Conservation (phyloP, 2,113 vertebrate genomes). For the Phrynosoma platyrhinos region DNA sequence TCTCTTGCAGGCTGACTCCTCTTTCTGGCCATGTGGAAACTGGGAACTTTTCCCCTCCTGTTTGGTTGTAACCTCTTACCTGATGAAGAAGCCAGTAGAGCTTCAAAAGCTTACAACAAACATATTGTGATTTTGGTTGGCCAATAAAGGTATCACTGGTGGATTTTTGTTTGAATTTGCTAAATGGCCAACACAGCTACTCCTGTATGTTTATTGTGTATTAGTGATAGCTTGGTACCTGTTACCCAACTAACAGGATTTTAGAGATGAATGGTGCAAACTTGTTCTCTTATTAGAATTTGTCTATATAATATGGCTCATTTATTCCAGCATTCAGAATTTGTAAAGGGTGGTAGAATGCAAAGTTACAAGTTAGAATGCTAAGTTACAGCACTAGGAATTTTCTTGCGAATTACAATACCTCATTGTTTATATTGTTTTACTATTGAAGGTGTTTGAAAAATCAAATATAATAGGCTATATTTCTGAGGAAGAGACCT, state of each 20-base stretch:
- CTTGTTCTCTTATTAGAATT: not conserved
- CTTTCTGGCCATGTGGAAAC: too few relatives aligned
- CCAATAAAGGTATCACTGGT: too few relatives aligned
- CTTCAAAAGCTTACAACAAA: too few relatives aligned
- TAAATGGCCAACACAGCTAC: too few relatives aligned
- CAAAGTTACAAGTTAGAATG: not conserved
- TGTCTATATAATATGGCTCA: not conserved
- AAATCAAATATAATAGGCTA: not conserved
- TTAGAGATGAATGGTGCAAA: not conserved
- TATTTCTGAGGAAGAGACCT: too few relatives aligned
- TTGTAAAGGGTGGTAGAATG: not conserved
- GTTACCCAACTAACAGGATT: not conserved
- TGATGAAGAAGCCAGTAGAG: too few relatives aligned
- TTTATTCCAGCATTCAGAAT: not conserved
- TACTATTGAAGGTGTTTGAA: not conserved
- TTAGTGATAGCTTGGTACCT: not conserved
- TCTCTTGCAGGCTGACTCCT: too few relatives aligned
- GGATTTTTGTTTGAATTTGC: too few relatives aligned
- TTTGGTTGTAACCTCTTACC: too few relatives aligned
- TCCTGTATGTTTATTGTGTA: not conserved
- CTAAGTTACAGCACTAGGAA: not conserved
- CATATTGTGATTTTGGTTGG: too few relatives aligned
- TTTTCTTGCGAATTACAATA: not conserved
- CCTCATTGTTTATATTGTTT: not conserved
- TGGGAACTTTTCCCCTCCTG: too few relatives aligned